phyloP scores from a whole-genome alignment of 2,113 vertebrate genomes.

The Poecilia latipinna region DNA sequence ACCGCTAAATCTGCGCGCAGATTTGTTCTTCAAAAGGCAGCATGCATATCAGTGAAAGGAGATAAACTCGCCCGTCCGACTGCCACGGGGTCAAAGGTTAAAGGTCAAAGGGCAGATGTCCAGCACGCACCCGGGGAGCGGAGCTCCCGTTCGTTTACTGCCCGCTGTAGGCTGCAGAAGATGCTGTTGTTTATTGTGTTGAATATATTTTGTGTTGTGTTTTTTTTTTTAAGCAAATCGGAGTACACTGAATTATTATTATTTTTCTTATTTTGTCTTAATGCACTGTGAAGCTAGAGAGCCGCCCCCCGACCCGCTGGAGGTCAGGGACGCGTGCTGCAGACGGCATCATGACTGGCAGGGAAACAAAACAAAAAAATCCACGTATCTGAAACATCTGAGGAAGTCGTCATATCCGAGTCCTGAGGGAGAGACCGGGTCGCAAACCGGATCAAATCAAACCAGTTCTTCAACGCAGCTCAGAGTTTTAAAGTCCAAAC shows the following conservation, averaged over 20 bases:
- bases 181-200: constrained; percentile 69
- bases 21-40: constrained; percentile 38
- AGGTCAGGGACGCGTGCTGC: constrained; percentile 68
- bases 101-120: constrained; percentile 50
- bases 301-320: constrained; percentile 57
- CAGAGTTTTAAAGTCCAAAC: constrained; percentile 47
- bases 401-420: constrained; percentile 66
- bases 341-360: constrained; percentile 60
- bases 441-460: constrained; percentile 57
- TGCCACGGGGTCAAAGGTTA: constrained; percentile 36
- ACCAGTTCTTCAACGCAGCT: constrained; percentile 48
- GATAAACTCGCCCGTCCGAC: constrained; percentile 44
- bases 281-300: constrained; percentile 85
- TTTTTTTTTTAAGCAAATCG: constrained; percentile 64
- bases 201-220: constrained; percentile 46
- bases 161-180: constrained; percentile 77
- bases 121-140: constrained; percentile 40
- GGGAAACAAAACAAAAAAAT: constrained; percentile 50
- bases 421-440: constrained; percentile 57
- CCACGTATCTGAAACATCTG: constrained; percentile 70
- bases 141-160: constrained; percentile 58
- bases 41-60: constrained; percentile 45
- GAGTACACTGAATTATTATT: constrained; percentile 82
- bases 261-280: constrained; percentile 81
- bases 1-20: constrained; percentile 37